Evolutionary conservation across 1,140 invertebrate species (phyloP).

Genomic region (Schmidtea mediterranea): DNA sequence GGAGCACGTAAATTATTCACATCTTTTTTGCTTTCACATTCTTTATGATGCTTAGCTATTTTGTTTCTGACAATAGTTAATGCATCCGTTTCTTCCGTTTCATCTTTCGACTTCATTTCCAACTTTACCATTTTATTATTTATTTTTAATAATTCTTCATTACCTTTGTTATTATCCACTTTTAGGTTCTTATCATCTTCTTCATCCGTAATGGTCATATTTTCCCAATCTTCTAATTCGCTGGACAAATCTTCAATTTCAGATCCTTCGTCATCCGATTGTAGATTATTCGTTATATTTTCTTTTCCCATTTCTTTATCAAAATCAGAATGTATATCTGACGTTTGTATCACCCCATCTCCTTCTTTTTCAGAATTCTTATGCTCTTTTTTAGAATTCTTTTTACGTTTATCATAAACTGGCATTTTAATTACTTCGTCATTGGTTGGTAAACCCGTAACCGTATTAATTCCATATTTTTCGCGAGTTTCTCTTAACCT

Average conservation of each 20-base stretch:
- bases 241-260: constrained; percentile 6
- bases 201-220: too few species aligned
- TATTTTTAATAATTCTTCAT: not conserved
- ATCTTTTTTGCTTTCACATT: not conserved
- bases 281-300: constrained; percentile 33
- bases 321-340: not conserved
- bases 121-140: not conserved
- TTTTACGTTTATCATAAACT: constrained; percentile 29
- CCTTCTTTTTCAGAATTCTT: constrained; percentile 9
- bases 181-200: too few species aligned
- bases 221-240: constrained; percentile 5
- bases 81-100: not conserved
- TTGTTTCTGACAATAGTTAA: not conserved
- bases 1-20: constrained; percentile 31
- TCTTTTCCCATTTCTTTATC: not conserved
- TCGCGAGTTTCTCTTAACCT: constrained; percentile 60
- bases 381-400: constrained; percentile 16
- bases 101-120: not conserved
- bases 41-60: not conserved
- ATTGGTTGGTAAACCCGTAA: constrained; percentile 38
- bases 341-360: constrained; percentile 3
- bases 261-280: constrained; percentile 20
- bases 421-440: constrained; percentile 43
- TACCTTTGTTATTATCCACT: not conserved
- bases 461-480: constrained; percentile 35